Base-by-base conservation (phyloP, 2,888 invertebrate genomes). In the Rapana venosa region DNA sequence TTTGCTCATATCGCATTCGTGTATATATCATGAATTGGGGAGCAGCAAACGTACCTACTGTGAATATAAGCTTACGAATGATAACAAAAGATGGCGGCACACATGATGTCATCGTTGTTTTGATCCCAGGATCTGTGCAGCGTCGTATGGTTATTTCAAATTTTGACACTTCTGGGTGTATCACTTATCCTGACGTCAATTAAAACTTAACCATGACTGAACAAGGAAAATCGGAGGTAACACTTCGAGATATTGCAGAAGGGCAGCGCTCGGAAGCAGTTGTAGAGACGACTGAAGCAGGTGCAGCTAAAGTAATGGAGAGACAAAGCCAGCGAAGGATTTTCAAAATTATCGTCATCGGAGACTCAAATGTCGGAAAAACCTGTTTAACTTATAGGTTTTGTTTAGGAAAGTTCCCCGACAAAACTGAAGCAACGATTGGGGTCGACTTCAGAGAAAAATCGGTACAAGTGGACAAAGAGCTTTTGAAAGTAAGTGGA, bases 391-490 rank as follows among this genome's bases (percentile, higher is more conserved):
- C 98, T 0, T 98, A 97, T 95, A 97, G 98, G 90, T 98, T 98
- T 96, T 98, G 98, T 95, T 97, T 97, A 95, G 97, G 98, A 36
- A 97, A 97, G 94, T 98, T 98, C 96, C 97, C 98, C 88, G 97
- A 97, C 93, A 97, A 97, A 95, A 97, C 97, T 22, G 98, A 98
- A 95, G 97, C 98, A 32, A 98, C 98, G 0, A 98, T 98, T 93
- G 98, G 98, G 36, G 98, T 98, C 8, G 98, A 98, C 96, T 98
- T 98, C 95, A 96, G 98, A 93, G 98, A 98, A 96, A 97, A 97
- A 94, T 97, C 97, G 90, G 96, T 98, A 84, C 97, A 97, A 92
- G 97, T 98, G 92, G 97, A 97, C 92, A 97, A 97, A 91, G 98
- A 98, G 96, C 97, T 97, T 92, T 97, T 98, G 90, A 97, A 97